These are phyloP conservation scores for Momotus momota DNA, from an alignment of 2,797 vertebrate genomes.

Conservation along the genomic window DNA sequence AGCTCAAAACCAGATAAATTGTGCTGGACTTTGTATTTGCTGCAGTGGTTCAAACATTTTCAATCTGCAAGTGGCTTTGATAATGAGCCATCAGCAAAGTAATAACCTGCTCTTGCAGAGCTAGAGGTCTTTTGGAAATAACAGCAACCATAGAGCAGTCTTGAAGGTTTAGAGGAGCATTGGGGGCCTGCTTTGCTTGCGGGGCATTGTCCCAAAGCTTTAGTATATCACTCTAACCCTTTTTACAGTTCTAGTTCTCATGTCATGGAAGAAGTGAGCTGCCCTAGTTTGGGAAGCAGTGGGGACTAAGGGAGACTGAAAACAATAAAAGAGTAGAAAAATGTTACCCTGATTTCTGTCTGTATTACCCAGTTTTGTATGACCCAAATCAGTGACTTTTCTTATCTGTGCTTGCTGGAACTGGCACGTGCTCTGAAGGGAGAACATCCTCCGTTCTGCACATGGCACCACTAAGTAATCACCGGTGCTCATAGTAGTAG, in stretches of 20 bases:
- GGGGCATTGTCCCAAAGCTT: background rate
- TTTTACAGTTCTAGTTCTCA: background rate
- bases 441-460: background rate
- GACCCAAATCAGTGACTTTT: background rate
- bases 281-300: background rate
- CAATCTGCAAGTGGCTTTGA: background rate
- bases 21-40: background rate
- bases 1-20: background rate
- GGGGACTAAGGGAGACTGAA: background rate
- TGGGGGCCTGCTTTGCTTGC: background rate
- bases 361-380: background rate
- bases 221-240: background rate
- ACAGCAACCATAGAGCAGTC: background rate
- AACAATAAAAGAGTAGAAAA: background rate
- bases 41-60: background rate
- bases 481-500: rapidly evolving
- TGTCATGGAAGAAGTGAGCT: background rate
- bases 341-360: background rate
- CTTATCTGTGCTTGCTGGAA: background rate
- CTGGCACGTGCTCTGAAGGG: background rate
- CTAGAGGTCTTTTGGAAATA: background rate
- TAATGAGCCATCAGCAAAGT: background rate
- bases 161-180: background rate
- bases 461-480: background rate
- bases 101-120: background rate